Conservation (phyloP, 1,140 invertebrate species). For the Camponotus floridanus region DNA sequence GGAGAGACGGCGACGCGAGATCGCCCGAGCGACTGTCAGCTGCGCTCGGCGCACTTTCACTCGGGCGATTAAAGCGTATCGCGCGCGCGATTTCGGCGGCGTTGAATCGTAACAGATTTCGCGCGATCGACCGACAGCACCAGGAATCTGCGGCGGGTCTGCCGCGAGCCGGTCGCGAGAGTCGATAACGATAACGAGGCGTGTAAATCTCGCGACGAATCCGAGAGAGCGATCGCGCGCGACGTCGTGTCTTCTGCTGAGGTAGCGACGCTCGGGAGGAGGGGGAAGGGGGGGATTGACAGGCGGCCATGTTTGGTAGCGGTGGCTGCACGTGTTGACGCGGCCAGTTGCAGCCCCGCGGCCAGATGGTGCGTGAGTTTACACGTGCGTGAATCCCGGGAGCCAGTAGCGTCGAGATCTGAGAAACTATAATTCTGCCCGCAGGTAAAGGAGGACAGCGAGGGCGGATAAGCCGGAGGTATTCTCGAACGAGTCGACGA, state of each 20-base stretch:
- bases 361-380: conserved; percentile 1
- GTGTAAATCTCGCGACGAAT: conserved; percentile 5
- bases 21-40: conserved; percentile 19
- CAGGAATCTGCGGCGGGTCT: too few relatives aligned
- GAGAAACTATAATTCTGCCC: conserved; percentile 55
- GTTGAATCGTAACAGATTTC: conserved; percentile 52
- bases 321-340: conserved; percentile 55
- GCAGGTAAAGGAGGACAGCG: conserved; percentile 31
- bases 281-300: conserved; percentile 1
- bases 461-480: background rate
- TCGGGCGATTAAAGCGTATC: conserved; percentile 14
- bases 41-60: conserved; percentile 64
- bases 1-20: background rate
- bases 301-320: conserved; percentile 60
- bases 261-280: too few relatives aligned
- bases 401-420: background rate
- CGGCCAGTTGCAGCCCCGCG: conserved; percentile 25
- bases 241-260: conserved; percentile 39
- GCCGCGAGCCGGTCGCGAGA: background rate
- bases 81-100: conserved; percentile 62
- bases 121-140: background rate
- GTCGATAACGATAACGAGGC: background rate
- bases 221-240: background rate
- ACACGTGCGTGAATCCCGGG: conserved; percentile 2
- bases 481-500: background rate